Evolutionary conservation across 2,888 invertebrate species (phyloP).

Genomic region (Galeruca laticollis): DNA sequence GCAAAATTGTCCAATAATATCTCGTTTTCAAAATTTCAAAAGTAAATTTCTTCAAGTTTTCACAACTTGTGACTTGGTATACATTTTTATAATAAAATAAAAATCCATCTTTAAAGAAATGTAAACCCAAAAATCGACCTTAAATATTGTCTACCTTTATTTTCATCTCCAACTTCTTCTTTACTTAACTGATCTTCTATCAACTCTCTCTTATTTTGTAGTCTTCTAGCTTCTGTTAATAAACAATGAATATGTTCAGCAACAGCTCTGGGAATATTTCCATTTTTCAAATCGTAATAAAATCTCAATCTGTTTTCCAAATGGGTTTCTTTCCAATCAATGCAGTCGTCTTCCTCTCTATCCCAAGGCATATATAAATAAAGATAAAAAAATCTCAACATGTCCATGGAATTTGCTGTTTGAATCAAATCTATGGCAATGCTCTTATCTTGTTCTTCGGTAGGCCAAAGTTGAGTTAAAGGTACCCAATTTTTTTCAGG

Average conservation of each 20-base stretch:
- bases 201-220: constrained; percentile 67
- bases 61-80: no score
- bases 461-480: constrained; percentile 75
- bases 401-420: constrained; percentile 75
- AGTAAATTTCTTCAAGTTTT: no score
- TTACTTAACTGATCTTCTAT: constrained; percentile 65
- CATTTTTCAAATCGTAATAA: constrained; percentile 72
- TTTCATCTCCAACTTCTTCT: constrained; percentile 46
- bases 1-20: no score
- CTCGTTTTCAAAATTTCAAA: no score
- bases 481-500: constrained; percentile 74
- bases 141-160: constrained; percentile 39
- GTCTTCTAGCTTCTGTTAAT: constrained; percentile 69
- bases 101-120: no score
- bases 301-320: constrained; percentile 65
- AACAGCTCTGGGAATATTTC: constrained; percentile 67
- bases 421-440: constrained; percentile 70
- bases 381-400: constrained; percentile 75
- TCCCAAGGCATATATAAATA: constrained; percentile 81
- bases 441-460: constrained; percentile 72
- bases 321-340: constrained; percentile 72
- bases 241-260: constrained; percentile 69
- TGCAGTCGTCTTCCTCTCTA: constrained; percentile 72
- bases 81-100: constrained; percentile 1
- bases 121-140: no score